Evolutionary conservation across 2,888 invertebrate genomes (phyloP).

Genomic region (Dendrolimus pini): DNA sequence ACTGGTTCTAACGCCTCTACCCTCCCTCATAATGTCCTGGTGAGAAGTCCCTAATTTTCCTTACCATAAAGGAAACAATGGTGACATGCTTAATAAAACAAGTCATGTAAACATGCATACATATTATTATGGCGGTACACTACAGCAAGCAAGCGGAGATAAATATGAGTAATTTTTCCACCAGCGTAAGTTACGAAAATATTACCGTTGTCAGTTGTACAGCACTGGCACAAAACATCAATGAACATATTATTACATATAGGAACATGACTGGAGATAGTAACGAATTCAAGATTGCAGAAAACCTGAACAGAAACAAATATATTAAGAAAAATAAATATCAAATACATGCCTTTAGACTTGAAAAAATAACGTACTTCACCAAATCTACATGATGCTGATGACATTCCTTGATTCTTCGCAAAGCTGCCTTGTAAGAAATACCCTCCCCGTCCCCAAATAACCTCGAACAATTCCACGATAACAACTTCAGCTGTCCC

Average conservation of each 20-base stretch:
- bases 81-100: no score
- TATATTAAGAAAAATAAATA: conserved; percentile 1
- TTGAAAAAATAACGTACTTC: conserved; percentile 31
- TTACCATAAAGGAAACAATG: no score
- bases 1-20: no score
- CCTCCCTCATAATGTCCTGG: no score
- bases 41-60: no score
- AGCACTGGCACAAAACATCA: conserved; percentile 66
- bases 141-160: no score
- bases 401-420: conserved; percentile 43
- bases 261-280: conserved; percentile 64
- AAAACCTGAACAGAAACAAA: conserved; percentile 40
- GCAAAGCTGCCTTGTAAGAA: conserved; percentile 25
- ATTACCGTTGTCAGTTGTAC: conserved; percentile 52
- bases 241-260: conserved; percentile 62
- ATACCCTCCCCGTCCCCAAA: conserved; percentile 30
- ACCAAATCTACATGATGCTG: conserved; percentile 41
- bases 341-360: background rate
- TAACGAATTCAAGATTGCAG: conserved; percentile 44
- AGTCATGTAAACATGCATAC: no score
- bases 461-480: conserved; percentile 37
- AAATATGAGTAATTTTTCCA: no score
- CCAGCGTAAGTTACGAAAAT: no score
- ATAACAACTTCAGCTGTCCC: conserved; percentile 52
- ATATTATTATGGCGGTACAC: no score